These are phyloP conservation scores for Sebastes vulpes DNA, from an alignment of 2,797 vertebrate genomes.

Conservation along the genomic window DNA sequence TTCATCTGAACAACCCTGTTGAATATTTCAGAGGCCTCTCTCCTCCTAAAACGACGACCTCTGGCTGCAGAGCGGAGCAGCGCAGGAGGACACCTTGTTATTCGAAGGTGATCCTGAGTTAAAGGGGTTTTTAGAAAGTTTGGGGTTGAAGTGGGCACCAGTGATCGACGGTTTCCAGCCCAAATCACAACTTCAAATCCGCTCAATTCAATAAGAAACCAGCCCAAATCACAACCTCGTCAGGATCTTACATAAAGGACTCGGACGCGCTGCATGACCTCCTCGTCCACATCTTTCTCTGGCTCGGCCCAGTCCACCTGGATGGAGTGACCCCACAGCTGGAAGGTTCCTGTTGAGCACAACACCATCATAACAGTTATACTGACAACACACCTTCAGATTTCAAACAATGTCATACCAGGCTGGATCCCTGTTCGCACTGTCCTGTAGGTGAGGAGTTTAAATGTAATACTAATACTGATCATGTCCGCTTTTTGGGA, in stretches of 20 bases:
- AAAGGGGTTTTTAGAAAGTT: too few species aligned
- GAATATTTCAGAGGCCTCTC: background rate
- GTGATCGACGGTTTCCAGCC: too few species aligned
- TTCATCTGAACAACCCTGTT: background rate
- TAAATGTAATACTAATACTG: too few species aligned
- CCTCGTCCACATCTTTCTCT: constrained; percentile 93
- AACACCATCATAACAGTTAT: background rate
- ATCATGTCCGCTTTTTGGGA: too few species aligned
- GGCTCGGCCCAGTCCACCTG: constrained; percentile 97
- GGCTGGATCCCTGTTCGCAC: background rate
- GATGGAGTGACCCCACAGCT: constrained; percentile 93
- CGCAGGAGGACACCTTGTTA: background rate
- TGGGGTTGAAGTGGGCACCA: too few species aligned
- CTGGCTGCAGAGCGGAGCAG: background rate
- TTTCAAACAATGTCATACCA: background rate
- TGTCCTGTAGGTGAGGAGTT: background rate
- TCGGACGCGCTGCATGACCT: constrained; percentile 92
- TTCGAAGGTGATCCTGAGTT: too few species aligned
- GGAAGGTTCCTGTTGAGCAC: constrained; percentile 86
- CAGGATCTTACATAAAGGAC: constrained; percentile 63
- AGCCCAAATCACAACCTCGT: too few species aligned
- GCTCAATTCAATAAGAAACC: background rate
- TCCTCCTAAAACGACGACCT: background rate
- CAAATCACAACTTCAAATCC: background rate
- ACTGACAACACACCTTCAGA: background rate